These are phyloP conservation scores for Lophotriccus pileatus DNA, from an alignment of 2,797 vertebrate species.

Conservation along the genomic window DNA sequence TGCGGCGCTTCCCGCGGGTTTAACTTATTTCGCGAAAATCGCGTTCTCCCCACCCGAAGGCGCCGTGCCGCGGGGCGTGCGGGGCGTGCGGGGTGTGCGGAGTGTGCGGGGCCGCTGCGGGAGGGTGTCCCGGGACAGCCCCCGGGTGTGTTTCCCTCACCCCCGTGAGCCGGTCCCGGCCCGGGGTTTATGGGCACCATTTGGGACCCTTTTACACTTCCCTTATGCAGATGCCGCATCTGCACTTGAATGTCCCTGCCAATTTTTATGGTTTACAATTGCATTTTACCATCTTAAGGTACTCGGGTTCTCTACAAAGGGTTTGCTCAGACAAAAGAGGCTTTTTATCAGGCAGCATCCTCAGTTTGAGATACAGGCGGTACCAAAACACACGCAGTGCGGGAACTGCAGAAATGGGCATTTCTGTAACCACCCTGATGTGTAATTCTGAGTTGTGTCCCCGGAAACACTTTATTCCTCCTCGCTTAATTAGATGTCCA, in stretches of 20 bases:
- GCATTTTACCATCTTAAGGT: conserved; percentile 6
- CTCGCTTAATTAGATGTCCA: not conserved
- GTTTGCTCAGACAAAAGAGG: conserved; percentile 19
- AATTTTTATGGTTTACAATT: conserved; percentile 24
- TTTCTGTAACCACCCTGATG: not conserved
- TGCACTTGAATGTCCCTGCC: conserved; percentile 57
- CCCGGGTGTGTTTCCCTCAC: not conserved
- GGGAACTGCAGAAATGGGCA: not conserved
- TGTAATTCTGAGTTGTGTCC: not conserved
- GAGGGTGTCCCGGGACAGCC: not conserved
- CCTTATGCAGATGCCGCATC: conserved; percentile 4
- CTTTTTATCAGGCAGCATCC: not conserved
- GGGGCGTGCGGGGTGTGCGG: not conserved
- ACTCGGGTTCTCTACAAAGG: conserved; percentile 6
- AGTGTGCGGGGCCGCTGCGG: not conserved
- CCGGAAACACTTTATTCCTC: not conserved
- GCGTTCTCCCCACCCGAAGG: too few relatives aligned
- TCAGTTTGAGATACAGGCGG: not conserved
- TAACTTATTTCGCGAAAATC: fast-evolving
- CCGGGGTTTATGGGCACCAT: conserved; percentile 4
- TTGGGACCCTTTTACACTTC: conserved; percentile 33
- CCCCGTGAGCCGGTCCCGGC: not conserved
- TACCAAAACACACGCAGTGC: not conserved
- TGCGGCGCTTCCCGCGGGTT: not conserved
- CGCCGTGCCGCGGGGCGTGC: not conserved